Percentiles rank a stretch among this genome's conserved stretches.
Evolutionary conservation across 2,888 invertebrate species (phyloP).

Genomic region (Eustalomyia histrio): DNA sequence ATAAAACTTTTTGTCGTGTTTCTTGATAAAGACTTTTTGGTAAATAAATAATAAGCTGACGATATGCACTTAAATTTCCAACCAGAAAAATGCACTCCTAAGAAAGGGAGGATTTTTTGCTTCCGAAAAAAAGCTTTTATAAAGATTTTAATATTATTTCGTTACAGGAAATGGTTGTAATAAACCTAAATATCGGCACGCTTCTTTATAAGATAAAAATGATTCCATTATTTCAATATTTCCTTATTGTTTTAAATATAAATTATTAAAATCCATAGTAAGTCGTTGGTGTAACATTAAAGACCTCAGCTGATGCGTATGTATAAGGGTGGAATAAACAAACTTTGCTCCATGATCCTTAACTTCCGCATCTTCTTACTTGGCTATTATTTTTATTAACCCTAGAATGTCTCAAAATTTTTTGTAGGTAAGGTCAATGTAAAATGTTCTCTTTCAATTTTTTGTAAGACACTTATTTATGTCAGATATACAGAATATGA

Average conservation of each 20-base stretch:
- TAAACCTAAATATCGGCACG: conserved; percentile 55
- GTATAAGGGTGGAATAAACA: background rate
- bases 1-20: no score
- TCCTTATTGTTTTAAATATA: conserved; percentile 36
- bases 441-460: no score
- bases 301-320: background rate
- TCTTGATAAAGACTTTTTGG: no score
- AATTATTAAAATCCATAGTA: conserved; percentile 48
- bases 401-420: background rate
- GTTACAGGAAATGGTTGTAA: conserved; percentile 31
- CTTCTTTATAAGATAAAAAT: conserved; percentile 35
- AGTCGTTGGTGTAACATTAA: background rate
- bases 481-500: no score
- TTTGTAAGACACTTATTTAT: no score
- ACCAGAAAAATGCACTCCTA: background rate
- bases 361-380: background rate
- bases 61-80: background rate
- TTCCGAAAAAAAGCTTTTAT: background rate
- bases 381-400: background rate
- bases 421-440: no score
- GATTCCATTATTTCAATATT: conserved; percentile 52
- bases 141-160: conserved; percentile 3
- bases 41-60: no score
- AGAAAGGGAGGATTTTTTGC: background rate
- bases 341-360: background rate